Percentiles rank a stretch among this genome's conserved stretches.
These are phyloP conservation scores for Drosophila ustulata DNA, from an alignment of 2,888 invertebrate species.

Conservation along the genomic window DNA sequence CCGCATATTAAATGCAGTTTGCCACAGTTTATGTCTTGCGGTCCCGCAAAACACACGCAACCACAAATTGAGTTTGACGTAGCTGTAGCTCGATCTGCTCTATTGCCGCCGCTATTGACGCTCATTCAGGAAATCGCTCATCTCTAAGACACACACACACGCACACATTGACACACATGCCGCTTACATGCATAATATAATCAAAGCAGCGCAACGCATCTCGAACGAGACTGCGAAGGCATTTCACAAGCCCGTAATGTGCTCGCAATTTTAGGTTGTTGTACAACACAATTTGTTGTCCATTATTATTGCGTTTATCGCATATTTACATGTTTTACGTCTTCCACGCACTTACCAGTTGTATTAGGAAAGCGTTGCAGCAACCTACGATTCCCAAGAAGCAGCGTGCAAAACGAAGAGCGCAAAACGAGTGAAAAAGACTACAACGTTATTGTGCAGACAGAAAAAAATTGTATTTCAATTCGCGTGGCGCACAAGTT, in stretches of 20 bases:
- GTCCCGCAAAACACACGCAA: neutral
- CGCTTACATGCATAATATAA: constrained; percentile 63
- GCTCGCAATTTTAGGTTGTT: constrained; percentile 30
- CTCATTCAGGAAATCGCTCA: constrained; percentile 35
- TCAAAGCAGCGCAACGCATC: constrained; percentile 71
- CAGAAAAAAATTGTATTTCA: constrained; percentile 39
- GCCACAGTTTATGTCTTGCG: neutral
- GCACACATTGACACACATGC: constrained; percentile 57
- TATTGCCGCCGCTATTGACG: constrained; percentile 16
- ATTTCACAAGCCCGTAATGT: constrained; percentile 63
- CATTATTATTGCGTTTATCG: constrained; percentile 20
- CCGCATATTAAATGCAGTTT: neutral
- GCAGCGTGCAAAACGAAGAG: constrained; percentile 72
- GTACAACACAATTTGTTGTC: constrained; percentile 46
- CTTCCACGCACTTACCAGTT: constrained; percentile 65
- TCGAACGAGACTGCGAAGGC: constrained; percentile 72
- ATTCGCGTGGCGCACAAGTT: constrained; percentile 27
- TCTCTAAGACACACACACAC: constrained; percentile 60
- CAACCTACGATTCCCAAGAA: constrained; percentile 52
- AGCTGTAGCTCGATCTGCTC: neutral
- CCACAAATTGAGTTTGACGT: neutral
- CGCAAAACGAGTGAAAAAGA: constrained; percentile 76
- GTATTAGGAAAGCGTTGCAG: constrained; percentile 62
- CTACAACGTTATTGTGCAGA: constrained; percentile 66
- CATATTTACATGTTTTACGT: constrained; percentile 23